Evolutionary conservation across 2,113 vertebrate genomes (phyloP).

Genomic region (Tragelaphus imberbis): DNA sequence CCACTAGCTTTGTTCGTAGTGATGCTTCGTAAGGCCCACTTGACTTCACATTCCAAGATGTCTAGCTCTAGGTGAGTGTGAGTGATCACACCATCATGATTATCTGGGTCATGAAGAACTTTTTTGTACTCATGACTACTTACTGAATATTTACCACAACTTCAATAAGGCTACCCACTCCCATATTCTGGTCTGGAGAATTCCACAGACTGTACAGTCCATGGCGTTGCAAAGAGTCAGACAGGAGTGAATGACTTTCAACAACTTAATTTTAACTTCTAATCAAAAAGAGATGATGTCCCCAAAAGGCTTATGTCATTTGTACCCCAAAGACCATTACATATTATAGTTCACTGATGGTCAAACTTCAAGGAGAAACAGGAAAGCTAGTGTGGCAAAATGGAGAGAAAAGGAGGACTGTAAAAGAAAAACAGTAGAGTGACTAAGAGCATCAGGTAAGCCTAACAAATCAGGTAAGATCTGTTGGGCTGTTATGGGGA

Average conservation of each 20-base stretch:
- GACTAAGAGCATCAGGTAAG: background rate
- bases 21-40: too few relatives aligned
- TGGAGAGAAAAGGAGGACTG: background rate
- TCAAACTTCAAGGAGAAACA: background rate
- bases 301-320: background rate
- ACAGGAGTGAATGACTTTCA: background rate
- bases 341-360: background rate
- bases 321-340: background rate
- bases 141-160: background rate
- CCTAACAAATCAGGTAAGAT: background rate
- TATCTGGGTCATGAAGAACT: too few relatives aligned
- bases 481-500: background rate
- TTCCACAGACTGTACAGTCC: background rate
- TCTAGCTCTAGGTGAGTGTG: too few relatives aligned
- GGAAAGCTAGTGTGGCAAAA: background rate
- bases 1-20: too few relatives aligned
- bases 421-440: background rate
- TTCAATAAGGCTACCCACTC: background rate
- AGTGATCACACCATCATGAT: too few relatives aligned
- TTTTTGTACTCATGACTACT: background rate
- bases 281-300: background rate
- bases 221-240: background rate
- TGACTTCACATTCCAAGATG: too few relatives aligned
- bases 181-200: background rate
- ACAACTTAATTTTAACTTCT: conserved; percentile 10